phyloP scores from a whole-genome alignment of 2,888 invertebrate species.

The Cosmia trapezina region DNA sequence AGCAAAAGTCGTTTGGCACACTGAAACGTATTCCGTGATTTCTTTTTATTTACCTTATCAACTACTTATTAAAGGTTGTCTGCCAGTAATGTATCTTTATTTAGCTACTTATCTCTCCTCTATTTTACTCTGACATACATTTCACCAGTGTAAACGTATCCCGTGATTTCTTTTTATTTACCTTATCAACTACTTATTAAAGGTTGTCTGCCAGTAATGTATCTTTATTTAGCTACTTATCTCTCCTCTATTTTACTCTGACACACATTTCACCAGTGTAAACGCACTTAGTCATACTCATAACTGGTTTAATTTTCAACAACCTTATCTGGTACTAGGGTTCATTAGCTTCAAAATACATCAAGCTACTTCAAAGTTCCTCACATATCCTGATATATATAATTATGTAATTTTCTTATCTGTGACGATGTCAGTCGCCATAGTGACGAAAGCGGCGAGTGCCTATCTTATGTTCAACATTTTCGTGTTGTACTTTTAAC shows the following conservation, averaged over 20 bases:
- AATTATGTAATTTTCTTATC: slow-evolving; percentile 44
- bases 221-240: slow-evolving; percentile 33
- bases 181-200: slow-evolving; percentile 21
- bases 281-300: slow-evolving; percentile 27
- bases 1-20: slow-evolving; percentile 3
- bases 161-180: slow-evolving; percentile 20
- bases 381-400: slow-evolving; percentile 1
- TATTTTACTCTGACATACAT: slow-evolving; percentile 44
- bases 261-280: slow-evolving; percentile 35
- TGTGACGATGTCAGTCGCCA: slow-evolving; percentile 18
- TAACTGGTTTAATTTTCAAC: slow-evolving; percentile 18
- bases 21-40: slow-evolving; percentile 10
- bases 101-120: slow-evolving; percentile 36
- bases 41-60: slow-evolving; percentile 32
- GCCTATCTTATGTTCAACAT: slow-evolving; percentile 42
- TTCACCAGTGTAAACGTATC: slow-evolving; percentile 10
- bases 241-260: slow-evolving; percentile 27
- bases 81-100: slow-evolving; percentile 21
- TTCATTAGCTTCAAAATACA: slow-evolving; percentile 39
- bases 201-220: slow-evolving; percentile 17
- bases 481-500: slow-evolving; percentile 57
- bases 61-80: slow-evolving; percentile 7
- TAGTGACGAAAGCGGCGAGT: slow-evolving; percentile 48
- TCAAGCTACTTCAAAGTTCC: not conserved
- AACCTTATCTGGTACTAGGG: slow-evolving; percentile 18